Percentiles rank a stretch among this genome's conserved stretches.
These are phyloP conservation scores for Zele albiditarsus DNA, from an alignment of 2,888 invertebrate species.

Conservation along the genomic window DNA sequence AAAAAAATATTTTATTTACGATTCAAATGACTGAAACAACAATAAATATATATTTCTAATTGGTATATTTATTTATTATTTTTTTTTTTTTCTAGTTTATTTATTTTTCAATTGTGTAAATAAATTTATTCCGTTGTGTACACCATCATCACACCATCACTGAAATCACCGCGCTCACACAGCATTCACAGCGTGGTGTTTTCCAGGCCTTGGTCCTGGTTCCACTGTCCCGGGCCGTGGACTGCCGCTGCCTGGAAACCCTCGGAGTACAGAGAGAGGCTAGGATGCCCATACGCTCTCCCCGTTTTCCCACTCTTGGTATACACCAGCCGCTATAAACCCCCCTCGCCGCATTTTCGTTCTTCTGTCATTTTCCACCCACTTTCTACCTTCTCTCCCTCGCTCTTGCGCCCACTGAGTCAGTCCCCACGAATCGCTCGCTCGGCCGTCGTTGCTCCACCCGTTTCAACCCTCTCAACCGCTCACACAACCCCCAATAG, in stretches of 20 bases:
- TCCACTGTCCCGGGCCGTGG: constrained; percentile 70
- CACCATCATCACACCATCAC: not conserved
- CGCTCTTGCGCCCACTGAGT: constrained; percentile 30
- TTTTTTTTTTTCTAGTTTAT: constrained; percentile 22
- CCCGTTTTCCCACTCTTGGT: constrained; percentile 47
- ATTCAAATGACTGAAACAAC: not conserved
- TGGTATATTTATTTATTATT: not conserved
- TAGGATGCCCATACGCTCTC: constrained; percentile 56
- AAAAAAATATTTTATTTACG: no score
- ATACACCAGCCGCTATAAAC: constrained; percentile 43
- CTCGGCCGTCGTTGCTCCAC: constrained; percentile 23
- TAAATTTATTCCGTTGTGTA: constrained; percentile 1
- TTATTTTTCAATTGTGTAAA: constrained; percentile 1
- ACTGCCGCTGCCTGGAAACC: constrained; percentile 70
- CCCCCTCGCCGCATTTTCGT: constrained; percentile 47
- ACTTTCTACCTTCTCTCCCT: constrained; percentile 8
- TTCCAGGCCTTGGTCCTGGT: constrained; percentile 61
- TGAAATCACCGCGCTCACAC: not conserved
- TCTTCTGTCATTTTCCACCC: constrained; percentile 35
- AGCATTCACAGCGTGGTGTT: constrained; percentile 13
- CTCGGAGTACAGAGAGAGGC: constrained; percentile 61
- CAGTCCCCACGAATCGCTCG: constrained; percentile 26
- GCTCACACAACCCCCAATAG: constrained; percentile 40
- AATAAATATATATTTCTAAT: not conserved
- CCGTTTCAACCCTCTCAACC: constrained; percentile 35